Evolutionary conservation across 2,888 invertebrate species (phyloP), one percentile per base, ranked within the genome.

Genomic region (Tipula helvola): DNA sequence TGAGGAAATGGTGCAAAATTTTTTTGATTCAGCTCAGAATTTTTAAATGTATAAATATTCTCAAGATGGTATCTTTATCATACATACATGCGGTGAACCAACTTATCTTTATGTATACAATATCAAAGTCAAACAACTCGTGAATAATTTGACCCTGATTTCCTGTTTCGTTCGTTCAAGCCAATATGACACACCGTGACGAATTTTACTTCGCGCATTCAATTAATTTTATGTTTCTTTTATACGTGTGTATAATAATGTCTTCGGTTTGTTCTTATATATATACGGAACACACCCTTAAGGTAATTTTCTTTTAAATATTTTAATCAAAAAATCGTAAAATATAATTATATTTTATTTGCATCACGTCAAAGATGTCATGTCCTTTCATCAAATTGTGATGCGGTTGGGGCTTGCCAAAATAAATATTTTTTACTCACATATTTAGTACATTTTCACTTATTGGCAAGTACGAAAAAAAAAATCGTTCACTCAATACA

Each of bases 81-180:
- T 71, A 71, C n/a, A n/a, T 28, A 71, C 16, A 16, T 57, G 44
- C 44, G 52, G 16, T 16, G 52, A 71, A 28, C 2, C 18, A 28
- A 71, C 8, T 71, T 71, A 18, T n/a, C 52, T 4, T n/a, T 28
- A 71, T 71, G 71, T 28, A 71, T 71, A 28, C 12, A 71, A 28
- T 10, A 28, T 71, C 71, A 28, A 71, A 71, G 71, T 71, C 28
- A 71, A 71, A 71, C 71, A 7, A 71, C 71, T 71, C 71, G 71
- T 71, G 71, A 71, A 71, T 71, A 28, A 71, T 71, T 71, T 71
- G 71, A 71, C 71, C 71, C 71, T 71, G 71, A 71, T 71, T 71
- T 71, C 71, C 71, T 71, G 71, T 71, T 71, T 71, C 71, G 71
- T 71, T 71, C 71, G 71, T 71, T 71, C 71, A 71, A 71, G 71